These are phyloP conservation scores for Agrochola lychnidis DNA, from an alignment of 2,888 invertebrate genomes.

Conservation along the genomic window DNA sequence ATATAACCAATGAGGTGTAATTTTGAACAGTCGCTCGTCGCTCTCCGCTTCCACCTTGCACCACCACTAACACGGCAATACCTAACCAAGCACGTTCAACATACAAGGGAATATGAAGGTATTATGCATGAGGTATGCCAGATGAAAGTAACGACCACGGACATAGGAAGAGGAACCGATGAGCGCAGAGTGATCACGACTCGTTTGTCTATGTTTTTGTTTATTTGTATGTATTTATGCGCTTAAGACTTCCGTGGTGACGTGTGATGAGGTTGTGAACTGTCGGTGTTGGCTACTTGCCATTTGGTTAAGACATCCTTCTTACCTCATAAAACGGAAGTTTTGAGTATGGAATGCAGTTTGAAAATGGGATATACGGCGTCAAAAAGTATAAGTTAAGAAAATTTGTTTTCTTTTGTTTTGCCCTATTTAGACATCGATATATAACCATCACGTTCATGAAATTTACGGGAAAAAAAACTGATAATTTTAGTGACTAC, in stretches of 20 bases:
- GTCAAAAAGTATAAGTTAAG: too few relatives aligned
- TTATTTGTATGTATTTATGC: slow-evolving; percentile 21
- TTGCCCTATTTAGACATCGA: too few relatives aligned
- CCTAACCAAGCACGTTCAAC: slow-evolving; percentile 18
- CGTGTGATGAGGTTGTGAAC: not conserved
- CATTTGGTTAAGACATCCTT: not conserved
- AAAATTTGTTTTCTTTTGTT: too few relatives aligned
- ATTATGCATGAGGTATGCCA: slow-evolving; percentile 46
- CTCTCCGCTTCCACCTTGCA: slow-evolving; percentile 18
- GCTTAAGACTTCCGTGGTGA: slow-evolving; percentile 32
- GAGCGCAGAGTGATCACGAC: slow-evolving; percentile 57
- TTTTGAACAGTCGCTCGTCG: not conserved
- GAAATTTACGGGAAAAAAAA: too few relatives aligned
- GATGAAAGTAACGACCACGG: slow-evolving; percentile 69
- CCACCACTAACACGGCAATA: not conserved
- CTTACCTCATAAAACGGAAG: too few relatives aligned
- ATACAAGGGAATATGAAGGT: slow-evolving; percentile 60
- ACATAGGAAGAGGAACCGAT: slow-evolving; percentile 62
- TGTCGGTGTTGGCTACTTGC: not conserved
- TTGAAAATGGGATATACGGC: too few relatives aligned
- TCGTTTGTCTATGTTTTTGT: slow-evolving; percentile 31
- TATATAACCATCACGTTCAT: too few relatives aligned
- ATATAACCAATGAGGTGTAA: too few relatives aligned
- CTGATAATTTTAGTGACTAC: too few relatives aligned
- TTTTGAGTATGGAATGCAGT: too few relatives aligned